phyloP scores from a whole-genome alignment of 2,113 vertebrate species.

The Ailurus styani region DNA sequence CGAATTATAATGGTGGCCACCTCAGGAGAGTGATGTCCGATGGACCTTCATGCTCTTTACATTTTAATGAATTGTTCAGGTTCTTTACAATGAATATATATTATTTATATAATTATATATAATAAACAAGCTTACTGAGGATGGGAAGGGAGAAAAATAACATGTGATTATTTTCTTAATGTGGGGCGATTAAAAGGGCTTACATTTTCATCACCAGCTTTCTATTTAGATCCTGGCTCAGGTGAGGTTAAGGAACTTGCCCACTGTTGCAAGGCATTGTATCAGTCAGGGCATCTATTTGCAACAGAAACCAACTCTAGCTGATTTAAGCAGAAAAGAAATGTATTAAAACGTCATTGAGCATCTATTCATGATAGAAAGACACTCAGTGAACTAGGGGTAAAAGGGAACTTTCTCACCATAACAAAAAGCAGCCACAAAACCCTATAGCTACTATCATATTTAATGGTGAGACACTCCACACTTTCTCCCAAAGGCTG shows the following conservation, averaged over 20 bases:
- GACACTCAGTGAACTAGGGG: background rate
- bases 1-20: background rate
- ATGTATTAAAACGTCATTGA: conserved; percentile 20
- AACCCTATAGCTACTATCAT: background rate
- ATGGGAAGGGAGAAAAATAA: background rate
- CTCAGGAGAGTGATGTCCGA: background rate
- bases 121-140: background rate
- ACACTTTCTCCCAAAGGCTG: background rate
- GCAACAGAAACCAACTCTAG: background rate
- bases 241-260: background rate
- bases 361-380: conserved; percentile 18
- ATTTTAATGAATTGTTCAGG: background rate
- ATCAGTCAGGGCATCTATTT: background rate
- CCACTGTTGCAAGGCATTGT: background rate
- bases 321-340: conserved; percentile 16
- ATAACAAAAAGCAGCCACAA: background rate
- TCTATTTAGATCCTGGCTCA: background rate
- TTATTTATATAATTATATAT: background rate
- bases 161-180: background rate
- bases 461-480: background rate
- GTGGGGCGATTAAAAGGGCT: background rate
- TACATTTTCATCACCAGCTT: background rate
- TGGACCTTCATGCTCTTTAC: background rate
- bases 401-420: background rate
- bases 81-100: background rate